Conservation (phyloP, 2,888 invertebrate genomes). For the Zygothrica quintamaculata region DNA sequence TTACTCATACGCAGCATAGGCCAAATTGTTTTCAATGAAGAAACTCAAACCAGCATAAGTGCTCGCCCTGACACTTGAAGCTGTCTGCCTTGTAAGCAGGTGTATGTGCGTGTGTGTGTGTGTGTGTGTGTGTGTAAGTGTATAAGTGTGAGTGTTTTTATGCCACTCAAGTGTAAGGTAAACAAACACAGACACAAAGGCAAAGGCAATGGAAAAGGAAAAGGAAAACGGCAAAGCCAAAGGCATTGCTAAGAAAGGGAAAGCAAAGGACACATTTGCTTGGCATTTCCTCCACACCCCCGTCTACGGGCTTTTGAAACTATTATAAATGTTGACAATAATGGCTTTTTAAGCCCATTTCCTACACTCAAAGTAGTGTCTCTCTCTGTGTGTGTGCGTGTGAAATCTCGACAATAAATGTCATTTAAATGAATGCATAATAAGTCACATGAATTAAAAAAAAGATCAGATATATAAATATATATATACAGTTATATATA, state of each 20-base stretch:
- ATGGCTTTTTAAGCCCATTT: conserved; percentile 80
- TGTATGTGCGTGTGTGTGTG: conserved; percentile 18
- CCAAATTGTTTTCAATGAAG: conserved; percentile 66
- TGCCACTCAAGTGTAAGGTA: conserved; percentile 73
- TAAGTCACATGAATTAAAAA: conserved; percentile 61
- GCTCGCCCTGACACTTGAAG: conserved; percentile 57
- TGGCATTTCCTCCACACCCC: conserved; percentile 15
- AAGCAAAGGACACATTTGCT: conserved; percentile 50
- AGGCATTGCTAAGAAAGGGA: conserved; percentile 19
- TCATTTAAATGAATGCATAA: conserved; percentile 74
- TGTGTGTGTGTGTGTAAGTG: conserved; percentile 28
- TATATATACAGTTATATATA: too few relatives aligned
- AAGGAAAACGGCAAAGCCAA: conserved; percentile 7
- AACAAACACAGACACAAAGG: conserved; percentile 67
- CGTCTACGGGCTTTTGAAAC: conserved; percentile 66
- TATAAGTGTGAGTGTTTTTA: conserved; percentile 60
- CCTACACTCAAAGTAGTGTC: conserved; percentile 36
- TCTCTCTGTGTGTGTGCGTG: conserved; percentile 10
- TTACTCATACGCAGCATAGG: conserved; percentile 69
- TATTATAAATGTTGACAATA: conserved; percentile 80
- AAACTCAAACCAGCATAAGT: conserved; percentile 56
- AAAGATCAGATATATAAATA: conserved; percentile 8
- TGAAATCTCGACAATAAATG: conserved; percentile 64
- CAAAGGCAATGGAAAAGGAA: conserved; percentile 6
- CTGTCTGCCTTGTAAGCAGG: conserved; percentile 57